Evolutionary conservation across 2,888 invertebrate species (phyloP), one percentile per base, ranked within the genome.

Genomic region (Spatulosminthurus flaviceps): DNA sequence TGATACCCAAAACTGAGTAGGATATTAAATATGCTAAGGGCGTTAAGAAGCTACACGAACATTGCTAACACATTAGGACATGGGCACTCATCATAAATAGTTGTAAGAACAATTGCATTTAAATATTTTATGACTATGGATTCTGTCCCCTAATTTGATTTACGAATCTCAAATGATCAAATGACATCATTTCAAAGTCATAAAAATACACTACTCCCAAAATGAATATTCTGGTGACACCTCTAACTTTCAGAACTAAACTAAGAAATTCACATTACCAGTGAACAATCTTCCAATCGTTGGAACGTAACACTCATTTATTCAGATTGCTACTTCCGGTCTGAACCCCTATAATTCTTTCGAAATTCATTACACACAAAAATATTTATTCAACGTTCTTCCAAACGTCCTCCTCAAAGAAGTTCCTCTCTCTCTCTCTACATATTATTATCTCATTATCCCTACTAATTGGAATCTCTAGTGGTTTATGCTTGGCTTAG

Each of bases 251-350:
- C 51, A n/a, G n/a, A n/a, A n/a, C n/a, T n/a, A n/a, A n/a, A n/a
- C n/a, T 51, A 19, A 51, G 51, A 51, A 51, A 51, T 11, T 51
- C 5, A 51, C 51, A 11, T 51, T 13, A 9, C 16, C 16, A 51
- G 16, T 51, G 51, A 2, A 51, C 51, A 2, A 16, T 9, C n/a
- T 51, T 19, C 16, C 51, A 51, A 19, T 13, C 1, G n/a, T n/a
- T n/a, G 51, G 13, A 64, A 22, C 64, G 11, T 64, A 4, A 64
- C 64, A 64, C 64, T 64, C 26, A 64, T 64, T n/a, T 24, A 24
- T 64, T 64, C n/a, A 64, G 24, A 64, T 64, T 64, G n/a, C n/a
- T 4, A n/a, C 64, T 64, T 64, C 64, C 64, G 11, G 64, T 22
- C 64, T 22, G 24, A 11, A n/a, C 51, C 51, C 51, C n/a, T n/a